Conservation (phyloP, 2,888 invertebrate genomes). For the Oligia latruncula region DNA sequence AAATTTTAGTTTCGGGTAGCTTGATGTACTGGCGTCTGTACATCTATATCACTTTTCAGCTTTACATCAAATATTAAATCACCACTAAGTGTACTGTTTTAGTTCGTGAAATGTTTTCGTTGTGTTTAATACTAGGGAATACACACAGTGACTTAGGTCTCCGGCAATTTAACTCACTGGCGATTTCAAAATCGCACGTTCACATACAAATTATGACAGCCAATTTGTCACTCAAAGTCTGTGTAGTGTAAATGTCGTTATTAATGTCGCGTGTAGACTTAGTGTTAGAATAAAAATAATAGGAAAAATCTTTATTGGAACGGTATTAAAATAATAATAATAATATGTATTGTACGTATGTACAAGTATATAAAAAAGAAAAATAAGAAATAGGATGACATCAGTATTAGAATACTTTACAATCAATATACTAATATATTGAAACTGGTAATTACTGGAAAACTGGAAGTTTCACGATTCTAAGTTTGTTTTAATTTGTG, state of each 20-base stretch:
- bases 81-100: conserved; percentile 54
- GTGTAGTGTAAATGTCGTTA: neutral
- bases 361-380: too few relatives aligned
- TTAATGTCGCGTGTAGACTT: too few relatives aligned
- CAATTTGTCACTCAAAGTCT: neutral
- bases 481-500: neutral
- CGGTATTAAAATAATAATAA: too few relatives aligned
- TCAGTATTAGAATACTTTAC: too few relatives aligned
- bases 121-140: conserved; percentile 18
- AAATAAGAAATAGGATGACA: neutral
- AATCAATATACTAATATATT: neutral
- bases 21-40: too few relatives aligned
- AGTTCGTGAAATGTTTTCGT: neutral
- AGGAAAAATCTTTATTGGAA: neutral
- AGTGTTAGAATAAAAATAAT: neutral
- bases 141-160: neutral
- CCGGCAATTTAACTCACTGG: neutral
- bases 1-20: too few relatives aligned
- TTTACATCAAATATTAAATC: conserved; percentile 63
- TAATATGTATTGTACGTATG: too few relatives aligned
- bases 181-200: neutral
- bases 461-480: neutral
- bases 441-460: too few relatives aligned
- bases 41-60: conserved; percentile 50
- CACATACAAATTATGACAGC: neutral